Base-by-base conservation (phyloP, 1,140 invertebrate genomes). In the Caerostris darwini region DNA sequence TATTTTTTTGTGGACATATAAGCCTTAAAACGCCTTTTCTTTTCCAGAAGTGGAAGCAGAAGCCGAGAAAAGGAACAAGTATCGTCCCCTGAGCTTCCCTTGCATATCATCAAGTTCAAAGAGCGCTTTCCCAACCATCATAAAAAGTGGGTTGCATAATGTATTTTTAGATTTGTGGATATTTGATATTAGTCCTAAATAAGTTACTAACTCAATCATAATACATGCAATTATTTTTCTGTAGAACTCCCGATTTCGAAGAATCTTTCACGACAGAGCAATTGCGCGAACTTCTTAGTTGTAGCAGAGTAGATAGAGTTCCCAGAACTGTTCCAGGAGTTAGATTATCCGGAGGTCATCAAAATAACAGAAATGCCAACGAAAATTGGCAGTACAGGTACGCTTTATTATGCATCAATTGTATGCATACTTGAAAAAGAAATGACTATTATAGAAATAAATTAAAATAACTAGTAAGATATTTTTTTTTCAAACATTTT, bases 71-170 rank as follows among this genome's bases (percentile, higher is more conserved):
- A 87, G 59, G 64, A 91, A 57, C 12, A 53, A n/a, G 12, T 85
- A 7, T 34, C 57, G 7, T 71, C 77, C 5, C 57, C 61, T n/a
- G 88, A 85, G n/a, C 59, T 89, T 19, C 81, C 82, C n/a, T 19
- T 34, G 8, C 88, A 92, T 50, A 92, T 95, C 19, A 95, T 95
- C 81, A 95, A 95, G 71, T 95, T 95, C 81, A 95, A 95, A 81
- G 95, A 95, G 19, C 94, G 94, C 64, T 95, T 95, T 93, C 95
- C 95, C 3, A 95, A 95, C 82, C 95, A 94, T 64, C 94, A 53
- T 14, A 88, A 87, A 56, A 90, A 91, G 67, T 77, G 10, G 3
- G 71, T 77, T 12, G 3, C 71, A 12, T 50, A 50, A 53, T 5
- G 12, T 77, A 50, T 53, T 4, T 2, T 3, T 69, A 12, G 8